Base-by-base conservation (phyloP, 2,113 vertebrate species). In the Bubo bubo region DNA sequence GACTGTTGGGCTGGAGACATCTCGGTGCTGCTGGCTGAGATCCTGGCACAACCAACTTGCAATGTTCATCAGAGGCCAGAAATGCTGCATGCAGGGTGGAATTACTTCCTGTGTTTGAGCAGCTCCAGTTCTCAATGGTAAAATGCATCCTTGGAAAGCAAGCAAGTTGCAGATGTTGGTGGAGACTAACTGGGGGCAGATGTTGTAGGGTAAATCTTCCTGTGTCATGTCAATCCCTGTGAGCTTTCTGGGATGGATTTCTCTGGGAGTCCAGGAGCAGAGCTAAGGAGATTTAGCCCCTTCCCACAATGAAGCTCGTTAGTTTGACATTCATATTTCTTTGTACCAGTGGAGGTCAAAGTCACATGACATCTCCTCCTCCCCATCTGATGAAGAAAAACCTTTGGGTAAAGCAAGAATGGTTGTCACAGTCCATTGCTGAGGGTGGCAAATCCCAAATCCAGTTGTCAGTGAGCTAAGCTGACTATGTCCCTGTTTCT, bases 401-500 rank as follows among this genome's bases (percentile, higher is more conserved):
- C 9, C 3, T 74, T 60, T 37, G 17, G 10, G 9, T 59, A 59
- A 52, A 79, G n/a, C n/a, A 71, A 58, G n/a, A 62, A 41, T 8
- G 22, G 9, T 45, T 7, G 3, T 37, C 14, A 47, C 2, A 55
- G 47, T n/a, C 27, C 34, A 32, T 24, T 59, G 22, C n/a, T 67
- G 52, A 59, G 13, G 14, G 59, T 2, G 11, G 12, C 3, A 9
- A 83, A 47, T n/a, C 35, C 21, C 50, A 70, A 67, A 4, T 10
- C 9, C 12, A 10, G 6, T 0, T 45, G 5, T 23, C 14, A 56
- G 26, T 35, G 15, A 67, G 18, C 18, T 43, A 74, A 85, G 21
- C 9, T 3, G 7, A 9, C 26, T n/a, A 2, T 8, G 6, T 28
- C 17, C 6, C 32, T 37, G 0, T 32, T 14, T 74, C 71, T 73